These are phyloP conservation scores for Apocrypta bakeri DNA, from an alignment of 1,140 invertebrate genomes.

Conservation along the genomic window DNA sequence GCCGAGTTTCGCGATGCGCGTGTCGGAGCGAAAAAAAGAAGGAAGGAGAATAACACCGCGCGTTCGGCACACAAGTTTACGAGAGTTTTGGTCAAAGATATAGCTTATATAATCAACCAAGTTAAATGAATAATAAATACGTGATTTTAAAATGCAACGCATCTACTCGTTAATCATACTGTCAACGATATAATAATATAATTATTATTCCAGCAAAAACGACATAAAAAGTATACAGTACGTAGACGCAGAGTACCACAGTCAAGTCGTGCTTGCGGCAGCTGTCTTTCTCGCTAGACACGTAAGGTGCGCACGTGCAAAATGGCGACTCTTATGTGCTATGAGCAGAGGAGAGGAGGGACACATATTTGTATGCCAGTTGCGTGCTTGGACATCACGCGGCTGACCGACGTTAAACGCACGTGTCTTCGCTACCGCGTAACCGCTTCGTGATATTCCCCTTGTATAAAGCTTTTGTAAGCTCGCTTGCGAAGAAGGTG, in stretches of 20 bases:
- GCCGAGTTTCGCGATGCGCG: not conserved
- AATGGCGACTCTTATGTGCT: not conserved
- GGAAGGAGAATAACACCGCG: not conserved
- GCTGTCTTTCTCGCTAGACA: not conserved
- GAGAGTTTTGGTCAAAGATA: not conserved
- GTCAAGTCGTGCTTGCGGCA: not conserved
- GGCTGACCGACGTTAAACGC: constrained; percentile 50
- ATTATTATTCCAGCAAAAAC: not conserved
- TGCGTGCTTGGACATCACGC: constrained; percentile 2
- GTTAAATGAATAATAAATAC: not conserved
- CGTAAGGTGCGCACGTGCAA: constrained; percentile 13
- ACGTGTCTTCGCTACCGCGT: constrained; percentile 51
- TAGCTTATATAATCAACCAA: not conserved
- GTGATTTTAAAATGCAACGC: too few species aligned
- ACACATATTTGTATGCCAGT: constrained; percentile 1
- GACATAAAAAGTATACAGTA: too few species aligned
- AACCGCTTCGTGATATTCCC: too few species aligned
- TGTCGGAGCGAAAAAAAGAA: not conserved
- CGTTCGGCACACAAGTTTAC: not conserved
- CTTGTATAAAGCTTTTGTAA: too few species aligned
- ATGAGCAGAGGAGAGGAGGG: not conserved
- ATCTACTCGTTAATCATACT: too few species aligned
- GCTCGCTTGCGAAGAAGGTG: not conserved
- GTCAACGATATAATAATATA: not conserved
- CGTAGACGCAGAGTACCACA: not conserved